Percentiles rank a stretch among this genome's conserved stretches.
phyloP scores from a whole-genome alignment of 1,140 invertebrate species.

The Subanguina moxae region DNA sequence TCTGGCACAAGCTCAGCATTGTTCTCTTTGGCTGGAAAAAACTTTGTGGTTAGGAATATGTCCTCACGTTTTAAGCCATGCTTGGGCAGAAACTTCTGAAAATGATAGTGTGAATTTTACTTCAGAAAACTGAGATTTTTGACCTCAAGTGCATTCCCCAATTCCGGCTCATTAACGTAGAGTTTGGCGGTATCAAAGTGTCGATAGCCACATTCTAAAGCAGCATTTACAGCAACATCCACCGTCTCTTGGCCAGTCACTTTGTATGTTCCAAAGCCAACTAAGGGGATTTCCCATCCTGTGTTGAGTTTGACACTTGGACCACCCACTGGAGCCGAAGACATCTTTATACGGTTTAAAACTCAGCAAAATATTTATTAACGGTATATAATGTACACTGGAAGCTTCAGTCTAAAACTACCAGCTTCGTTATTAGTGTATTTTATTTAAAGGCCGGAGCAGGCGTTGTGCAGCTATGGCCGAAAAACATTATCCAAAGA shows the following conservation, averaged over 20 bases:
- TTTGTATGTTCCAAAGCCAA: constrained; percentile 46
- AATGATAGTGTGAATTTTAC: constrained; percentile 3
- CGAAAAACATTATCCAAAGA: too few relatives aligned
- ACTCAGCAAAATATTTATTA: too few relatives aligned
- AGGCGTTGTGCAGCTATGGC: too few relatives aligned
- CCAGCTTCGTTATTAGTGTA: too few relatives aligned
- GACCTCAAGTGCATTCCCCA: constrained; percentile 40
- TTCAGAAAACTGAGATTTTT: constrained; percentile 14
- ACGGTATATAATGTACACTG: too few relatives aligned
- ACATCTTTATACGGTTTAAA: neutral
- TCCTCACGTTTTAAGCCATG: constrained; percentile 34
- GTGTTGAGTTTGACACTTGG: constrained; percentile 32
- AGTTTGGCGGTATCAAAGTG: constrained; percentile 40
- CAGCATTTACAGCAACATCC: constrained; percentile 30
- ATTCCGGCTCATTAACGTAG: constrained; percentile 35
- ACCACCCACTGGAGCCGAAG: constrained; percentile 10
- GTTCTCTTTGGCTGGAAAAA: constrained; percentile 39
- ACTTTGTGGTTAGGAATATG: constrained; percentile 46
- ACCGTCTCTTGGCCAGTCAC: constrained; percentile 27
- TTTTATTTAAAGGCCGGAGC: too few relatives aligned
- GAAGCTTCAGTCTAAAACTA: too few relatives aligned
- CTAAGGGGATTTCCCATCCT: constrained; percentile 33
- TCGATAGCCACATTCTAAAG: constrained; percentile 32
- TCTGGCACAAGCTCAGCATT: constrained; percentile 15
- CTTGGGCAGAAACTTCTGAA: constrained; percentile 46